phyloP scores from a whole-genome alignment of 2,797 vertebrate species.

The Pseudomugil tenellus region DNA sequence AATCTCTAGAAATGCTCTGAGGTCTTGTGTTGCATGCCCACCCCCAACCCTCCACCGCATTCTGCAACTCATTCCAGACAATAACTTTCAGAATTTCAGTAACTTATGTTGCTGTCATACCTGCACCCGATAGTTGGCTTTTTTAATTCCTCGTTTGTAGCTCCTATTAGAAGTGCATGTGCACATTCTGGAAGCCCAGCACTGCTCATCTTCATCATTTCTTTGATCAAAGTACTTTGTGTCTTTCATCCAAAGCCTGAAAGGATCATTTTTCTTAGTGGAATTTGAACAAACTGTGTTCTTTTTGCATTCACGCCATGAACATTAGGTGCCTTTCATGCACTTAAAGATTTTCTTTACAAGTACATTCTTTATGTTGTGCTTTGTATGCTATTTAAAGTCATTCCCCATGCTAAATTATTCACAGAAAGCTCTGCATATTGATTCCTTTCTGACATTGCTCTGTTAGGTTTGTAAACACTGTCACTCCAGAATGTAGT shows the following conservation, averaged over 20 bases:
- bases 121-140: not conserved
- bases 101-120: not conserved
- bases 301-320: not conserved
- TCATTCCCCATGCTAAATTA: not conserved
- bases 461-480: not conserved
- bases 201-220: not conserved
- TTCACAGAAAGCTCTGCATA: not conserved
- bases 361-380: not conserved
- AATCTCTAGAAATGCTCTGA: not conserved
- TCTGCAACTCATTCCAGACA: not conserved
- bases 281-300: not conserved
- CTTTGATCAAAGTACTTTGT: not conserved
- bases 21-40: not conserved
- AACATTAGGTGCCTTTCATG: not conserved
- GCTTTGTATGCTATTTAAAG: not conserved
- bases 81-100: not conserved
- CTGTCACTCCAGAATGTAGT: not conserved
- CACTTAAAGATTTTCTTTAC: not conserved
- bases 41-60: not conserved
- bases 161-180: not conserved
- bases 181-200: not conserved
- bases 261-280: not conserved
- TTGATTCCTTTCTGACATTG: not conserved
- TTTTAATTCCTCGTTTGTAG: not conserved
- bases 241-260: not conserved